Conservation (phyloP, 2,888 invertebrate species). For the Cetonia aurata region DNA sequence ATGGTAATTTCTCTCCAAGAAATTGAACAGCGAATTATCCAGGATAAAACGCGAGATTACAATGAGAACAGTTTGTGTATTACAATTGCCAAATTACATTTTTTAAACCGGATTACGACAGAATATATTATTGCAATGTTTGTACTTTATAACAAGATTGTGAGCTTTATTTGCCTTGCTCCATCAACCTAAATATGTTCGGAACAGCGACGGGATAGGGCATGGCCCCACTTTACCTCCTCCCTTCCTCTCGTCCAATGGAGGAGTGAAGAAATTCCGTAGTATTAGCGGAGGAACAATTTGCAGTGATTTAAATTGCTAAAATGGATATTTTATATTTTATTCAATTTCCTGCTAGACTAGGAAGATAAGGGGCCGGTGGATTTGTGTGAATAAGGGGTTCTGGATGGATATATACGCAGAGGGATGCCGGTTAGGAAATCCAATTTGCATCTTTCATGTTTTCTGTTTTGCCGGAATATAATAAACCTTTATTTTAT, state of each 20-base stretch:
- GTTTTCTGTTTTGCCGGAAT: conserved; percentile 51
- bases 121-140: too few species aligned
- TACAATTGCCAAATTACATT: too few species aligned
- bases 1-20: too few species aligned
- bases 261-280: conserved; percentile 27
- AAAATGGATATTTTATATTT: conserved; percentile 67
- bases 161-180: too few species aligned
- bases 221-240: too few species aligned
- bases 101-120: too few species aligned
- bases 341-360: conserved; percentile 63
- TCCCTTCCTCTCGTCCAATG: background rate
- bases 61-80: too few species aligned
- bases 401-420: background rate
- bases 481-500: conserved; percentile 51
- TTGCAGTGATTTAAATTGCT: conserved; percentile 66
- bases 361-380: background rate
- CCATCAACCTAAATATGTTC: too few species aligned
- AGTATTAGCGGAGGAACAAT: conserved; percentile 42
- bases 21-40: too few species aligned
- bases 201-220: too few species aligned
- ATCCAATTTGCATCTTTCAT: conserved; percentile 48
- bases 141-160: too few species aligned
- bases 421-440: conserved; percentile 23
- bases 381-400: background rate
- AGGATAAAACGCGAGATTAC: too few species aligned